Conservation (phyloP, 2,797 vertebrate genomes). For the Alauda arvensis region DNA sequence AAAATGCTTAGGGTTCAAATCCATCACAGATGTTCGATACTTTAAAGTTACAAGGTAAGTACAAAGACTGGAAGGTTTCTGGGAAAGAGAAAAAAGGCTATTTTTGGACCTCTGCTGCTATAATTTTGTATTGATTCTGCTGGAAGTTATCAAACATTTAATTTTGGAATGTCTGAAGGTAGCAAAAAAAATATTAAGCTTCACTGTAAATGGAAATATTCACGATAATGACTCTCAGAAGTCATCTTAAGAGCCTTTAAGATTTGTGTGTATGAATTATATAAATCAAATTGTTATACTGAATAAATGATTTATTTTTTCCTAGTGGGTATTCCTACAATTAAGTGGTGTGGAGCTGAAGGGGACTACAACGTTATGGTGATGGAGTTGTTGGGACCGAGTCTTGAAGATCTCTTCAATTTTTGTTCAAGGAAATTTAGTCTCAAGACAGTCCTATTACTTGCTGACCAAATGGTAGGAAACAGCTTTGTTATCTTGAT, state of each 20-base stretch:
- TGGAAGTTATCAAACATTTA: not conserved
- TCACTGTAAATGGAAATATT: not conserved
- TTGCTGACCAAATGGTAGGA: slow-evolving; percentile 88
- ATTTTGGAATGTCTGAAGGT: not conserved
- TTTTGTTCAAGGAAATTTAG: slow-evolving; percentile 93
- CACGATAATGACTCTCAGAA: not conserved
- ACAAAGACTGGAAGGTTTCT: not conserved
- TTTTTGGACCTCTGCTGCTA: not conserved
- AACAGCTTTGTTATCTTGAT: not conserved
- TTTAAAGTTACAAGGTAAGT: not conserved
- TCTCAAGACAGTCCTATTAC: slow-evolving; percentile 89
- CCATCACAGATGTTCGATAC: not conserved
- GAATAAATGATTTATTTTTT: slow-evolving; percentile 35
- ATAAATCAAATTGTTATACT: not conserved
- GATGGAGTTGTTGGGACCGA: slow-evolving; percentile 93
- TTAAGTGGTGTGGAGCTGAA: slow-evolving; percentile 97
- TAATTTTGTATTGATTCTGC: not conserved
- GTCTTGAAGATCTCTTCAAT: slow-evolving; percentile 96
- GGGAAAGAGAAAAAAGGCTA: not conserved
- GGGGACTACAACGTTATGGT: slow-evolving; percentile 98
- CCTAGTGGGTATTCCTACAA: slow-evolving; percentile 92
- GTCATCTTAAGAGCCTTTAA: not conserved
- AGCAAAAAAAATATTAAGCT: not conserved
- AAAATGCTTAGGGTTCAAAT: not conserved
- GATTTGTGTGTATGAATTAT: not conserved